Percentiles rank a stretch among this genome's conserved stretches.
phyloP scores from a whole-genome alignment of 2,113 vertebrate genomes.

The Physeter macrocephalus region DNA sequence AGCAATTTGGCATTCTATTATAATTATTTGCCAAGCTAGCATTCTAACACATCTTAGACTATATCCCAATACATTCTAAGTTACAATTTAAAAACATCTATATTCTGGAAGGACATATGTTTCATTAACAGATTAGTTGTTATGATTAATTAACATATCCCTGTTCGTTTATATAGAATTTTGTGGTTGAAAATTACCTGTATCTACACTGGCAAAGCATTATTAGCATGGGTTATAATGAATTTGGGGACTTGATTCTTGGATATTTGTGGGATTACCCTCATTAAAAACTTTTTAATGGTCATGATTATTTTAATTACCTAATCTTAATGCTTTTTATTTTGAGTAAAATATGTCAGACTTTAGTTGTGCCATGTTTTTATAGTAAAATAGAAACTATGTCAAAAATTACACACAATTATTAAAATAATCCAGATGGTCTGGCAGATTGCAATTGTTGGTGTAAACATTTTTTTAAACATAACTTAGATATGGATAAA shows the following conservation, averaged over 20 bases:
- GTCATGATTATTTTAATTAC: slow-evolving; percentile 1
- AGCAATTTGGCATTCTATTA: slow-evolving; percentile 50
- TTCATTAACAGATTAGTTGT: slow-evolving; percentile 51
- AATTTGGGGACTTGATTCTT: neutral
- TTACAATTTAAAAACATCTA: neutral
- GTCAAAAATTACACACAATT: neutral
- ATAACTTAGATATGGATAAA: neutral
- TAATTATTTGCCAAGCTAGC: slow-evolving; percentile 39
- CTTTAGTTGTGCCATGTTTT: neutral
- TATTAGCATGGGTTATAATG: neutral
- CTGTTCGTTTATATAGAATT: neutral
- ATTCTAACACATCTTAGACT: slow-evolving; percentile 39
- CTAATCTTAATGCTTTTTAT: neutral
- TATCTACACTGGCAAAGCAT: slow-evolving; percentile 8
- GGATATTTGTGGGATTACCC: neutral
- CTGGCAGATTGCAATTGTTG: neutral
- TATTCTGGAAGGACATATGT: slow-evolving; percentile 26
- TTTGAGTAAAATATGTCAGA: slow-evolving; percentile 31
- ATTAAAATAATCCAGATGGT: slow-evolving; percentile 13
- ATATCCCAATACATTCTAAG: slow-evolving; percentile 9
- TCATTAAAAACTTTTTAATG: slow-evolving; percentile 23
- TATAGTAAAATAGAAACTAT: neutral
- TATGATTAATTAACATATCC: slow-evolving; percentile 39
- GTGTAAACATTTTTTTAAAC: slow-evolving; percentile 22
- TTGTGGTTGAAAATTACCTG: slow-evolving; percentile 44